Evolutionary conservation across 1,140 invertebrate genomes (phyloP), one percentile per base, ranked within the genome.

Genomic region (Drepana arcuata): DNA sequence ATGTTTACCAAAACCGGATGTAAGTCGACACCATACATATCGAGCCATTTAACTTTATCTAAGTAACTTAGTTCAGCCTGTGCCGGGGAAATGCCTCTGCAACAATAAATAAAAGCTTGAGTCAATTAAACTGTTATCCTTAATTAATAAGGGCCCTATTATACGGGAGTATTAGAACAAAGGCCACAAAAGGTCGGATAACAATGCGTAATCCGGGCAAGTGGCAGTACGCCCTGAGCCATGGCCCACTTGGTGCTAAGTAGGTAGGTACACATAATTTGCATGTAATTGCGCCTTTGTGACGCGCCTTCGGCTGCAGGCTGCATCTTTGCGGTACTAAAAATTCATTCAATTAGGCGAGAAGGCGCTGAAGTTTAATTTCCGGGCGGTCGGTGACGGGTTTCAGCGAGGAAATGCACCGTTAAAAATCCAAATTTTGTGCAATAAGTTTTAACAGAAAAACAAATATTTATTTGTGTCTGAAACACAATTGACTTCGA

Each of bases 1-100:
- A n/a, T n/a, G n/a, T n/a, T n/a, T 77, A 88, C 86, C 82, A 88
- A 60, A 38, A 88, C 86, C 41, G 86, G 86, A 78, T 88, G 86
- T 87, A 97, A 93, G 81, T 99, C 96, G 3, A 98, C 95, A 7
- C 96, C 96, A 66, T 98, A 99, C 91, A 98, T 95, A 61, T 98
- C 95, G 36, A 98, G 78, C 93, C 94, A 96, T 84, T 97, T 98
- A 4, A 94, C 94, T 84, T 95, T 94, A 66, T 97, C 95, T 26
- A 98, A 84, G 78, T 95, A 99, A 46, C 91, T 92, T 16, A 93
- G 88, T 77, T 99, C 96, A 1, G 96, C 86, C 43, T 85, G 84
- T 23, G 86, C 86, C 28, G 86, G 86, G 32, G 86, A 86, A 65
- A 87, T 86, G 25, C 86, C 86, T 42, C 86, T 87, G 56, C 56